These are phyloP conservation scores for Charadrius vociferus DNA, from an alignment of 2,113 vertebrate species.

Conservation along the genomic window DNA sequence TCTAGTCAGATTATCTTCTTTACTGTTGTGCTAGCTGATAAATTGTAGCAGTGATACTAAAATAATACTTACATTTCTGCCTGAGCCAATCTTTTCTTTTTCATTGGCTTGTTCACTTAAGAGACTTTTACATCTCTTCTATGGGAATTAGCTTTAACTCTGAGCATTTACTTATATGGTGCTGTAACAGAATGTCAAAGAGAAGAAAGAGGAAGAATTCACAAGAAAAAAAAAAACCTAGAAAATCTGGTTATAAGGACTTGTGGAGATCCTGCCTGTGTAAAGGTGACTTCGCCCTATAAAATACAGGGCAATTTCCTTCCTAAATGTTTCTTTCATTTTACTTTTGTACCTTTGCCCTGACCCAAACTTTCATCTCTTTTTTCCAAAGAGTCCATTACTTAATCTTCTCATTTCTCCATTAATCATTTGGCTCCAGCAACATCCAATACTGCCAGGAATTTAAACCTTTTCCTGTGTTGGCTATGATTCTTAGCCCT, in stretches of 20 bases:
- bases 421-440: conserved; percentile 16
- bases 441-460: neutral
- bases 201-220: neutral
- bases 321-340: neutral
- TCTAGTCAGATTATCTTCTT: neutral
- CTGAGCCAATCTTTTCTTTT: neutral
- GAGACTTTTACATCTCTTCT: neutral
- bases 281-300: neutral
- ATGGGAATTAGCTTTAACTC: neutral
- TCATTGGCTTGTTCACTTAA: neutral
- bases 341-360: neutral
- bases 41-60: neutral
- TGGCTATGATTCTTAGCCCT: neutral
- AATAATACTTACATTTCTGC: neutral
- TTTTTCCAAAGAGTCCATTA: neutral
- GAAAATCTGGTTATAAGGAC: neutral
- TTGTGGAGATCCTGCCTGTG: neutral
- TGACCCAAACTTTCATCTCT: neutral
- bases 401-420: conserved; percentile 20
- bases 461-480: neutral
- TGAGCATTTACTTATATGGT: neutral
- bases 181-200: neutral
- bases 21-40: neutral
- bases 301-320: neutral
- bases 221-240: neutral